Evolutionary conservation across 2,113 vertebrate genomes (phyloP), one percentile per base, ranked within the genome.

Genomic region (Lonchura striata): DNA sequence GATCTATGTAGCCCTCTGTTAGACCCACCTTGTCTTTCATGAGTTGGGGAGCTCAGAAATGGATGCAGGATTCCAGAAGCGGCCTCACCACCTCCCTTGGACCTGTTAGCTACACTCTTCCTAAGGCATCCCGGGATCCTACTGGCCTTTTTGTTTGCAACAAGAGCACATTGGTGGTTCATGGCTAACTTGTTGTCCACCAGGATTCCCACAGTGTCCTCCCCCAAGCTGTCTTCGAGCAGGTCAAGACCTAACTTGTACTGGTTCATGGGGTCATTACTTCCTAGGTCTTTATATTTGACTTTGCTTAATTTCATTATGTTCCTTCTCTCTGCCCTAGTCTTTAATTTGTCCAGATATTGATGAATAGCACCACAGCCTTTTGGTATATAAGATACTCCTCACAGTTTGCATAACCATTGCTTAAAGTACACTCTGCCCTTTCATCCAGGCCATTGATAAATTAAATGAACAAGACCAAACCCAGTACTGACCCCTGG

Each of bases 51-150:
- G 41, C 3, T 16, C 75, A 79, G 57, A 71, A 71, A 49, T 25
- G 24, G 30, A 54, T 16, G 14, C 2, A n/a, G 9, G 28, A 69
- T 33, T 52, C 72, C 33, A 69, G 33, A 44, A 60, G 10, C 0
- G 0, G 4, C 21, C 8, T 52, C 31, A 37, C 9, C 25, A 44
- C 23, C 23, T 61, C 22, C 19, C n/a, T 52, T 1, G 1, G 13
- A 22, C 18, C 64, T 69, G 15, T 46, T 69, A 8, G 27, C 39
- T 24, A 24, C 23, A 24, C 4, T n/a, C 33, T 52, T 78, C 33
- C 15, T 53, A 39, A 13, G 24, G 28, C 15, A 53, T 13, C 6
- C 47, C 23, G 31, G 12, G 23, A 53, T n/a, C n/a, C 10, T 13
- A 20, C 5, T 7, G 8, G 18, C 8, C 18, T 23, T 41, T 46